Evolutionary conservation across 1,140 invertebrate species (phyloP).

Genomic region (Ostrea denselamellosa): DNA sequence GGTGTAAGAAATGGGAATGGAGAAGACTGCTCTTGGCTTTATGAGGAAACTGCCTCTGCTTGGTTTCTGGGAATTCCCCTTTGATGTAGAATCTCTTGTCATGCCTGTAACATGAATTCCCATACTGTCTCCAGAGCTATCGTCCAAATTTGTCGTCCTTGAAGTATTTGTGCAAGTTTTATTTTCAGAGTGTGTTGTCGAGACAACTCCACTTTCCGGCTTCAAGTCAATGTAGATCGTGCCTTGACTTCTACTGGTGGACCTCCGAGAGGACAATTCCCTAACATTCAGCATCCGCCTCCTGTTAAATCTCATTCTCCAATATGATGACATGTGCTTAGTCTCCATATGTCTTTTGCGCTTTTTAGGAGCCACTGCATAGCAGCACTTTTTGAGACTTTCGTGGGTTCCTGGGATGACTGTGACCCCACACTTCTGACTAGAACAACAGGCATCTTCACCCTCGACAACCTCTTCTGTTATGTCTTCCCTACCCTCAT

Average conservation of each 20-base stretch:
- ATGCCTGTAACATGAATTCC: neutral
- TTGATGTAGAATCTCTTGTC: conserved; percentile 3
- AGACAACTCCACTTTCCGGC: conserved; percentile 43
- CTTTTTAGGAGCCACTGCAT: conserved; percentile 75
- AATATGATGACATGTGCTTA: conserved; percentile 65
- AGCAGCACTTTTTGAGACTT: conserved; percentile 73
- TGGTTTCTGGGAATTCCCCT: conserved; percentile 29
- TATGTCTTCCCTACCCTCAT: neutral
- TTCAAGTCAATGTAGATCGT: conserved; percentile 64
- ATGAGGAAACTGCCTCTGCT: conserved; percentile 57
- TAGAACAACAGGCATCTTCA: conserved; percentile 63
- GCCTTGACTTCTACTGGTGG: conserved; percentile 35
- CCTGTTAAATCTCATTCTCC: conserved; percentile 50
- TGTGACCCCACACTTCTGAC: conserved; percentile 68
- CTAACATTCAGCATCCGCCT: conserved; percentile 45
- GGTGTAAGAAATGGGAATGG: conserved; percentile 65
- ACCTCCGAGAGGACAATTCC: conserved; percentile 15
- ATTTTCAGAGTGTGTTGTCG: neutral
- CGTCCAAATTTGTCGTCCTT: neutral
- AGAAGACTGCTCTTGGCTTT: conserved; percentile 60
- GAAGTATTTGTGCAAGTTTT: neutral
- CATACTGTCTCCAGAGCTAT: neutral
- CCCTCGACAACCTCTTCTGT: neutral
- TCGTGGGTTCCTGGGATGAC: conserved; percentile 70
- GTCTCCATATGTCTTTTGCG: conserved; percentile 74